Evolutionary conservation across 2,797 vertebrate species (phyloP), one percentile per base, ranked within the genome.

Genomic region (Pitangus sulphuratus): DNA sequence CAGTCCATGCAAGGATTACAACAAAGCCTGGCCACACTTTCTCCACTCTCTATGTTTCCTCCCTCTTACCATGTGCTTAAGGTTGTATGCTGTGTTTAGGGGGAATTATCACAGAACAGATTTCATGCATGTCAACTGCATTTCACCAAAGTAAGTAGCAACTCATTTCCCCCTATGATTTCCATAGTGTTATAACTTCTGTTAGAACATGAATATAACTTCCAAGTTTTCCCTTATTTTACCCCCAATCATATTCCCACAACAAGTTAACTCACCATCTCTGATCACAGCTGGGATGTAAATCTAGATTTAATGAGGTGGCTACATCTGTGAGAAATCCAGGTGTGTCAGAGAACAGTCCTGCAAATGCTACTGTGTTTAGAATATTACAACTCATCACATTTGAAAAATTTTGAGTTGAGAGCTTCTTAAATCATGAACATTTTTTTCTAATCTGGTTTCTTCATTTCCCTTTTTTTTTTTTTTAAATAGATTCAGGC

Each of bases 31-130:
- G 33, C 45, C 45, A 50, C 25, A 28, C 7, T 33, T 33, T 53
- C 61, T 39, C 37, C 0, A 2, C 33, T 35, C 10, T 18, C 8
- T 60, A 12, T 21, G 31, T 68, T 19, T 14, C 22, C 25, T 24
- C 21, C 15, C 54, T 42, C 40, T 74, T 28, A 13, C 26, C 70
- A 48, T 3, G 31, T 17, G 28, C 20, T 31, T 17, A 50, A 24
- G 47, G 28, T 39, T 69, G 19, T 26, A 17, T 48, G 11, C 6
- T 16, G 11, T 39, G 20, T 39, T 15, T 21, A 28, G 28, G 47
- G 4, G 66, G 35, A 51, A 17, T 30, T 28, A 69, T 22, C 16
- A 50, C 3, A 16, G 45, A 37, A 30, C 7, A 51, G 47, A 68
- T 20, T 61, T 26, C n/a, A 40, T 20, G 31, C 12, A 47, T 35